phyloP scores from a whole-genome alignment of 2,888 invertebrate species.

The Blomia tropicalis region DNA sequence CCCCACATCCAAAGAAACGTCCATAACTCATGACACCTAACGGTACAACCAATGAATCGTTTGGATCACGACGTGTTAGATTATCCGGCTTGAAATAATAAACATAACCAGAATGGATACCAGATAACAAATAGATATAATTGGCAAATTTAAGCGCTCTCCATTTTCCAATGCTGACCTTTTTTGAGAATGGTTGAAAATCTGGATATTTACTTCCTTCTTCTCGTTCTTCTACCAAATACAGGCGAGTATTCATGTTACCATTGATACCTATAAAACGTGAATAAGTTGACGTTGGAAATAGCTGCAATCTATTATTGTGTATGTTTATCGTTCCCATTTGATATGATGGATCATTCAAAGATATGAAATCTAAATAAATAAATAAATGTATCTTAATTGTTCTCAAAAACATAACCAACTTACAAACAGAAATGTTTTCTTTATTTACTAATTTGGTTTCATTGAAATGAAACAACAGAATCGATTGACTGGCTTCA shows the following conservation, averaged over 20 bases:
- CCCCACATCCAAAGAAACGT: not conserved
- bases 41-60: not conserved
- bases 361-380: not conserved
- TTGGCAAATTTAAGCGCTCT: not conserved
- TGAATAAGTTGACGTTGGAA: not conserved
- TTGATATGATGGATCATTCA: not conserved
- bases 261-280: not conserved
- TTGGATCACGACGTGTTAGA: not conserved
- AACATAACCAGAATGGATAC: not conserved
- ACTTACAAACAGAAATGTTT: too few relatives aligned
- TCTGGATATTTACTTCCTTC: not conserved
- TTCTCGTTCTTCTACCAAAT: not conserved
- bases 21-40: not conserved
- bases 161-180: not conserved
- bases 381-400: too few relatives aligned
- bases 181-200: not conserved
- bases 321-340: not conserved
- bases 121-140: not conserved
- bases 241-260: not conserved
- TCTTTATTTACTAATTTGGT: too few relatives aligned
- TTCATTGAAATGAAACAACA: too few relatives aligned
- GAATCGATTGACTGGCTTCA: too few relatives aligned
- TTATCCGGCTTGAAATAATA: not conserved
- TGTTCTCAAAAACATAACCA: too few relatives aligned
- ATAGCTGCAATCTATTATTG: too few relatives aligned